Evolutionary conservation across 2,888 invertebrate genomes (phyloP).

Genomic region (Microchrysa polita): DNA sequence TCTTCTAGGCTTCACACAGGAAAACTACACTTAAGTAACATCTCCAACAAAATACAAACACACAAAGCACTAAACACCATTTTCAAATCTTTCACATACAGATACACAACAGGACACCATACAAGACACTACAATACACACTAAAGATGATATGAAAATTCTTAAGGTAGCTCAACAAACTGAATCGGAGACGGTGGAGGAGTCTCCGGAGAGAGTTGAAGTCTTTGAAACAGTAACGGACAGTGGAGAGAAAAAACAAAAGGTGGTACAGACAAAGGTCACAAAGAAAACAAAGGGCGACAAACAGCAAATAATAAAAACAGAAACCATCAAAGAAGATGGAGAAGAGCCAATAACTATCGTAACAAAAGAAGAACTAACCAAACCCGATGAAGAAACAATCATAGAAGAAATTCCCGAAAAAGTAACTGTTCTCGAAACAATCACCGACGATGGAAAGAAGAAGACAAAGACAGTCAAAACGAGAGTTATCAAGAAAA

Average conservation of each 20-base stretch:
- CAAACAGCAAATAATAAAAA: constrained; percentile 61
- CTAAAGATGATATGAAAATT: constrained; percentile 1
- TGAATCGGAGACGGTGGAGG: constrained; percentile 28
- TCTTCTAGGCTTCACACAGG: constrained; percentile 42
- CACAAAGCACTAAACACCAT: constrained; percentile 48
- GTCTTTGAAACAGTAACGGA: constrained; percentile 64
- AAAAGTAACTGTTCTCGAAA: constrained; percentile 59
- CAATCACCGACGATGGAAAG: constrained; percentile 49
- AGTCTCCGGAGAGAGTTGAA: constrained; percentile 54
- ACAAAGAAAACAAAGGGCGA: constrained; percentile 50
- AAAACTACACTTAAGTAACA: constrained; percentile 45
- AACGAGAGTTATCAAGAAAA: constrained; percentile 57
- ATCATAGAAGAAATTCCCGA: constrained; percentile 57
- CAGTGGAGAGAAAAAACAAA: constrained; percentile 60
- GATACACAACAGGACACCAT: constrained; percentile 59
- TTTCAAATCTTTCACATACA: constrained; percentile 57
- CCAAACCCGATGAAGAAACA: constrained; percentile 51
- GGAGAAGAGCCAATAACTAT: constrained; percentile 55
- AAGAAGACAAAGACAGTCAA: constrained; percentile 51
- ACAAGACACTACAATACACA: constrained; percentile 62
- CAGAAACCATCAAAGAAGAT: constrained; percentile 60
- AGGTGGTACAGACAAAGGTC: constrained; percentile 52
- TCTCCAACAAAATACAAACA: constrained; percentile 44
- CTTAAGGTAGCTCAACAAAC: neutral
- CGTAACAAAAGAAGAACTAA: constrained; percentile 52